Base-by-base conservation (phyloP, 64 coral and sea anemone genomes). In the Stylophora pistillata region DNA sequence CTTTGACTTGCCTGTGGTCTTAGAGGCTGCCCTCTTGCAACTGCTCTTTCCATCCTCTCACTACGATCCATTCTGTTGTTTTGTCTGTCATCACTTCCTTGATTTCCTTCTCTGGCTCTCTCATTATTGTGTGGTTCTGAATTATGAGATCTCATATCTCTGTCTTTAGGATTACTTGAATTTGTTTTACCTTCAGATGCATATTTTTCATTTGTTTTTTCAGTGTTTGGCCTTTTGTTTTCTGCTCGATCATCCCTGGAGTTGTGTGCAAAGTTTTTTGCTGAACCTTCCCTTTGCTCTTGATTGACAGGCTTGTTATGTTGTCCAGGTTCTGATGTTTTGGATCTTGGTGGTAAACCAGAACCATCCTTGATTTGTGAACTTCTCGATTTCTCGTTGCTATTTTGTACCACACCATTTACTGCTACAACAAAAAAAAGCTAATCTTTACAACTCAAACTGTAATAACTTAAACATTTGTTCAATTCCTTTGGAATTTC, bases 361-460 rank as follows among this genome's bases (percentile, higher is more conserved):
- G 25, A 69, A 6, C 33, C 12, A 13, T 84, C 80, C 27, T 37
- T 84, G 33, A 21, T 53, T 15, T 69, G 58, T 13, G 31, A 14
- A 70, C 34, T 26, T 53, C 58, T 84, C 1, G 60, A 62, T 69
- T 55, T 84, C 17, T 84, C 80, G 14, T 31, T 55, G 32, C 62
- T 84, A 37, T 27, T 69, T 68, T 84, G 80, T 25, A 70, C 23
- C 23, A 84, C 62, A 27, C 80, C 80, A 84, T 84, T 84, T 23
- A 84, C 80, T 84, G 33, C 16, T 53, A 84, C 25, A 53, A 14
- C 9, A 69, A 83, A 27, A 14, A 10, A 25, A n/a, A 21, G 18
- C 0, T 14, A 56, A 47, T 47, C 37, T 47, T 47, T 3, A 47
- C 7, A 47, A 47, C 7, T 47, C 37, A 47, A 47, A 47, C n/a